A percentile compares a stretch with the other conserved stretches of the same genome.
These are phyloP conservation scores for Cherax quadricarinatus DNA, from an alignment of 1,140 invertebrate species.

Conservation along the genomic window DNA sequence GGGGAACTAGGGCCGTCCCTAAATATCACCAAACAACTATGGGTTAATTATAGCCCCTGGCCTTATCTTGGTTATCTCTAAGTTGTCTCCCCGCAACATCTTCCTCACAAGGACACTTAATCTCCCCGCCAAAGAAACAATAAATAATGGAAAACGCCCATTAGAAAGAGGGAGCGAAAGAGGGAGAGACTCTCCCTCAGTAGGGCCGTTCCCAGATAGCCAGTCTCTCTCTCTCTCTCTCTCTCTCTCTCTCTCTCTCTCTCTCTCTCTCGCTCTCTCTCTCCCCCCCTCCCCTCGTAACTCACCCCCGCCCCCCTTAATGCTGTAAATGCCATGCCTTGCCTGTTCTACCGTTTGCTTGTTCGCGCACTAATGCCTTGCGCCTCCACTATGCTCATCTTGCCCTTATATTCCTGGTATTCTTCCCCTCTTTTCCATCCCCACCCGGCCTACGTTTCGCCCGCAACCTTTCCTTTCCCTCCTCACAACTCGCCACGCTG, in stretches of 20 bases:
- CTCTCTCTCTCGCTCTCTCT: slow-evolving; percentile 13
- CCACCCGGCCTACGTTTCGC: too few species aligned
- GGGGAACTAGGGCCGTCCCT: slow-evolving; percentile 26
- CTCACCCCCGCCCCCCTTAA: slow-evolving; percentile 52
- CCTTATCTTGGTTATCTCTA: background rate
- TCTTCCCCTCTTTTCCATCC: background rate
- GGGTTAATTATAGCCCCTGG: background rate
- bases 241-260: slow-evolving; percentile 24
- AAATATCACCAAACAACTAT: slow-evolving; percentile 22
- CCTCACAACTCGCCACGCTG: background rate
- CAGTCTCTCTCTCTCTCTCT: slow-evolving; percentile 32
- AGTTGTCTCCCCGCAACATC: slow-evolving; percentile 6
- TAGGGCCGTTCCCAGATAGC: slow-evolving; percentile 72
- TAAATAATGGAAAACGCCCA: slow-evolving; percentile 29
- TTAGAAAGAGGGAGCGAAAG: slow-evolving; percentile 50
- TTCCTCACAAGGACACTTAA: background rate
- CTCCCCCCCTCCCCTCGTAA: slow-evolving; percentile 31
- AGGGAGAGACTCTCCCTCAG: slow-evolving; percentile 58
- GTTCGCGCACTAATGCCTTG: slow-evolving; percentile 35
- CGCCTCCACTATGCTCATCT: slow-evolving; percentile 2
- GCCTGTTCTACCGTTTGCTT: slow-evolving; percentile 62
- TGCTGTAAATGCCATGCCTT: slow-evolving; percentile 62
- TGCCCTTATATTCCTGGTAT: background rate
- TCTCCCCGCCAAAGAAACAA: background rate
- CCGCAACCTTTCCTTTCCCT: too few species aligned